These are phyloP conservation scores for Drosophila takahashii DNA, from an alignment of 1,140 invertebrate genomes.

Conservation along the genomic window DNA sequence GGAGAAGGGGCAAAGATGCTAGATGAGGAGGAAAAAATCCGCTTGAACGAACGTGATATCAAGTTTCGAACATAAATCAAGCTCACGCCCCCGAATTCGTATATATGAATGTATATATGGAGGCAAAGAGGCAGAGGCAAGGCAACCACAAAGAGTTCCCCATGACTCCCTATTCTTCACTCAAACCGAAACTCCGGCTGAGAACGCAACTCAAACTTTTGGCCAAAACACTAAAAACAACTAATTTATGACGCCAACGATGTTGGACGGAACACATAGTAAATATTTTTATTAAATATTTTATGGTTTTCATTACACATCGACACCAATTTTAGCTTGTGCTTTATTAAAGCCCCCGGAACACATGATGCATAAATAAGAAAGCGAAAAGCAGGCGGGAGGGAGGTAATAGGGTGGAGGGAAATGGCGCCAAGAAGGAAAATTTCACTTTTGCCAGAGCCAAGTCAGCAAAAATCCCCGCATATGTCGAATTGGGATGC, in stretches of 20 bases:
- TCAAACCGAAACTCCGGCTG: conserved; percentile 27
- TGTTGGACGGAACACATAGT: conserved; percentile 67
- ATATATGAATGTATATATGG: conserved; percentile 25
- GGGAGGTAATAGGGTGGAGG: not conserved
- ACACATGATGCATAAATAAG: conserved; percentile 67
- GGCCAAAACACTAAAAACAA: conserved; percentile 76
- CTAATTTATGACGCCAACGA: conserved; percentile 72
- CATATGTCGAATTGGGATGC: conserved; percentile 51
- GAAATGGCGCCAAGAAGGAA: conserved; percentile 3
- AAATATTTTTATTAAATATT: conserved; percentile 83
- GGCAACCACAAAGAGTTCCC: conserved; percentile 38
- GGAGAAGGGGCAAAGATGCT: conserved; percentile 4
- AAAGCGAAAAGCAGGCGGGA: conserved; percentile 32
- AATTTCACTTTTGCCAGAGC: conserved; percentile 52
- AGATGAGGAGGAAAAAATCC: conserved; percentile 57
- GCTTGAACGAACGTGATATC: conserved; percentile 77
- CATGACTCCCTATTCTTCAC: conserved; percentile 8
- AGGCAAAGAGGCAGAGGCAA: too few species aligned
- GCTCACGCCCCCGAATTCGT: conserved; percentile 65
- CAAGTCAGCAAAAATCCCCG: conserved; percentile 56
- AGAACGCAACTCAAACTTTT: conserved; percentile 55
- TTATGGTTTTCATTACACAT: conserved; percentile 81
- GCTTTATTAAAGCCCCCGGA: conserved; percentile 66
- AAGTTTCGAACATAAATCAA: conserved; percentile 80
- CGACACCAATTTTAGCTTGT: conserved; percentile 50